Evolutionary conservation across 2,888 invertebrate genomes (phyloP).

Genomic region (Phortica okadai): DNA sequence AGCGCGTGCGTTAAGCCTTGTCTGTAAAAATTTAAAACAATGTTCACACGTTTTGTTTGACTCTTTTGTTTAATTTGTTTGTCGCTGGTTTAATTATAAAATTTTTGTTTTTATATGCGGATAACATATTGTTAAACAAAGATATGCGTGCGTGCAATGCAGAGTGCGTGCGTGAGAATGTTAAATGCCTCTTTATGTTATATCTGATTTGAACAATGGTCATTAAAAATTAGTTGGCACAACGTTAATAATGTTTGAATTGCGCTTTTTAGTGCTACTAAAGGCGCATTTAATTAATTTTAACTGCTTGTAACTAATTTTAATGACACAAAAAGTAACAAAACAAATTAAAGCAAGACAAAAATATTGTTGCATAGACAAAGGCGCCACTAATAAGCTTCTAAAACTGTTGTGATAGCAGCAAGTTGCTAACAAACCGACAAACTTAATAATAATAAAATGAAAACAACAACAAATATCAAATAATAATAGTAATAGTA

Average conservation of each 20-base stretch:
- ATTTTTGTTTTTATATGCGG: background rate
- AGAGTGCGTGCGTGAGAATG: background rate
- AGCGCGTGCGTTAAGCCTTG: conserved; percentile 3
- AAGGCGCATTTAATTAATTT: conserved; percentile 22
- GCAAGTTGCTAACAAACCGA: background rate
- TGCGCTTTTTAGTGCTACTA: background rate
- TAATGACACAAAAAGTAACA: conserved; percentile 1
- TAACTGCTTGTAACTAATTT: conserved; percentile 29
- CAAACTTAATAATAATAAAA: background rate
- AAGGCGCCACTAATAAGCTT: background rate
- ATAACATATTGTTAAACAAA: background rate
- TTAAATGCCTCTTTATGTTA: background rate
- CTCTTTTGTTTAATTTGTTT: conserved; percentile 13
- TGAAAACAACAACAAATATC: background rate
- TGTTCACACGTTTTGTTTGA: background rate
- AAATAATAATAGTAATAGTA: background rate
- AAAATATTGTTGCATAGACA: conserved; percentile 1
- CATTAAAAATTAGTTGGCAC: conserved; percentile 2
- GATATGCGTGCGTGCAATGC: background rate
- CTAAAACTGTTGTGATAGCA: background rate
- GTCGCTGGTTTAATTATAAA: background rate
- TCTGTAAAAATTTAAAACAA: conserved; percentile 5
- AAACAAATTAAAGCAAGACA: background rate
- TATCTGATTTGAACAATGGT: background rate
- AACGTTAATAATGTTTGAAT: background rate